Evolutionary conservation across 2,888 invertebrate species (phyloP), one percentile per base, ranked within the genome.

Genomic region (Deroplatys truncata): DNA sequence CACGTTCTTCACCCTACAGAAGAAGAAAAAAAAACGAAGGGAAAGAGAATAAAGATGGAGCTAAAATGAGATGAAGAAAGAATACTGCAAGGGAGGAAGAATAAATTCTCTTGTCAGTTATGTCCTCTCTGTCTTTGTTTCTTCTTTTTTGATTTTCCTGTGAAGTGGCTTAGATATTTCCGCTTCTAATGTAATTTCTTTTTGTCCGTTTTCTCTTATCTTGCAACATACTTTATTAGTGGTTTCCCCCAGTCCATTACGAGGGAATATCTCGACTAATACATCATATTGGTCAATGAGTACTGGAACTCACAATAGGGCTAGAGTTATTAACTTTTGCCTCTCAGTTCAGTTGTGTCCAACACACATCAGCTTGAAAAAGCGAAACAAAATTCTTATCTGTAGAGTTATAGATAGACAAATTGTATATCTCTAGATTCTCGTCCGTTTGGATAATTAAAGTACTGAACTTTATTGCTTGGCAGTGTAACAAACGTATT

Each of bases 81-180:
- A 82, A 82, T 72, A 72, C 56, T 72, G 56, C 56, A 72, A 72
- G 25, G 86, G 31, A 88, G 83, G 84, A 88, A 86, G 88, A 88
- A 88, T 88, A 88, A 90, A 88, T 90, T 90, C 88, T 86, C 88
- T 88, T 43, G 85, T 90, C 88, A 90, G 84, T 90, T 88, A 90
- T 88, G 86, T 90, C 56, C 56, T 72, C 56, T 72, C 4, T 72
- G 5, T 0, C 56, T 72, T 72, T 72, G 56, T 89, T 89, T 82
- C 49, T 85, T 85, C 49, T n/a, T 85, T 49, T 85, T 85, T n/a
- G 28, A 43, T 29, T 13, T 85, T 49, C n/a, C 49, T 49, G 85
- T 85, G 25, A 72, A 72, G 56, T 72, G 56, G 7, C 56, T 20
- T 16, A 72, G 56, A 72, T 72, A 20, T 72, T 72, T 25, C 25